phyloP scores from a whole-genome alignment of 2,113 vertebrate genomes.

The Melospiza melodia region DNA sequence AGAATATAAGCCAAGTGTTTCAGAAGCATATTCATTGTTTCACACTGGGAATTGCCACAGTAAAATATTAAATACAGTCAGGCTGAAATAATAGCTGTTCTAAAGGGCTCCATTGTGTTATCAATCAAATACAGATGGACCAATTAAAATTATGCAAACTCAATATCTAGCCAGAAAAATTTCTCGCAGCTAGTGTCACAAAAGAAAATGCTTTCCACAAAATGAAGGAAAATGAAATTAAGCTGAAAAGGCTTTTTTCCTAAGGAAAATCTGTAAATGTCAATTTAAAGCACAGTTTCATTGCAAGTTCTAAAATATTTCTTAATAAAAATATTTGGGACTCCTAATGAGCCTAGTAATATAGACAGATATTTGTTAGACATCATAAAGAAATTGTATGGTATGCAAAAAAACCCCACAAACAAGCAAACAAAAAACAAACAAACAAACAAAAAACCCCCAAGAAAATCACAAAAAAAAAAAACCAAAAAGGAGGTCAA shows the following conservation, averaged over 20 bases:
- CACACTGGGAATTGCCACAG: not conserved
- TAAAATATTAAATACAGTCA: conserved; percentile 13
- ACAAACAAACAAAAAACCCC: too few species aligned
- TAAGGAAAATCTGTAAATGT: not conserved
- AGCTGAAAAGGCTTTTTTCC: not conserved
- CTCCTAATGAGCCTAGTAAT: not conserved
- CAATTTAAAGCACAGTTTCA: not conserved
- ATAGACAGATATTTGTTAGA: not conserved
- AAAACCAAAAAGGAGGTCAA: not conserved
- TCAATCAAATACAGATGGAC: not conserved
- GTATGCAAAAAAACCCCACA: not conserved
- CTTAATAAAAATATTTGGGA: not conserved
- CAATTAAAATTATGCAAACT: not conserved
- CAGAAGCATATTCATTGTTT: not conserved
- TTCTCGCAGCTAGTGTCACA: not conserved
- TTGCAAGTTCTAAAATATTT: not conserved
- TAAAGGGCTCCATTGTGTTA: not conserved
- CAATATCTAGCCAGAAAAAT: not conserved
- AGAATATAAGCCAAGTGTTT: not conserved
- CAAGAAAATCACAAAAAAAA: not conserved
- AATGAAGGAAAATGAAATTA: not conserved
- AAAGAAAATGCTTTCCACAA: not conserved
- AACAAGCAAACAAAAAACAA: too few species aligned
- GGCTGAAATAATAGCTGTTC: not conserved
- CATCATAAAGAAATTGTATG: not conserved